A percentile compares a stretch with the other conserved stretches of the same genome.
These are phyloP conservation scores for Machaerirhynchus nigripectus DNA, from an alignment of 2,113 vertebrate genomes.

Conservation along the genomic window DNA sequence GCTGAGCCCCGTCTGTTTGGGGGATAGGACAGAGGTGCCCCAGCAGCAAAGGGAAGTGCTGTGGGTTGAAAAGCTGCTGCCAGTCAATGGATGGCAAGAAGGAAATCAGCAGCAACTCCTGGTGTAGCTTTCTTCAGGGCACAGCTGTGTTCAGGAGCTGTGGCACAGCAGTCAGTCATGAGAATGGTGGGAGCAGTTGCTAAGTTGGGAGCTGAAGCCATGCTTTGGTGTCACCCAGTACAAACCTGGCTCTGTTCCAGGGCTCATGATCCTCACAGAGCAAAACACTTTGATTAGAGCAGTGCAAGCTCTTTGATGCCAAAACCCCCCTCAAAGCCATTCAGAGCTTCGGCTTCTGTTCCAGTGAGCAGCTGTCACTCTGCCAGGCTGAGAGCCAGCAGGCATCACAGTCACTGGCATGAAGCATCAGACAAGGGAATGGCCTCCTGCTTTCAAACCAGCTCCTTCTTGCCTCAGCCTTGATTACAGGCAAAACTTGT, in stretches of 20 bases:
- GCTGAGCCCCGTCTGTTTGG: neutral
- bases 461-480: neutral
- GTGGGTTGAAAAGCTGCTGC: neutral
- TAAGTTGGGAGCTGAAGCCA: neutral
- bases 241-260: neutral
- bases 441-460: neutral
- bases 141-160: neutral
- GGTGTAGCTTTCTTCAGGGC: neutral
- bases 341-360: neutral
- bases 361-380: constrained; percentile 46
- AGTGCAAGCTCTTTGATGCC: constrained; percentile 11
- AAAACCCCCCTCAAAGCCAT: neutral
- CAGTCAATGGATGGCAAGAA: neutral
- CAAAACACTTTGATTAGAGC: constrained; percentile 44
- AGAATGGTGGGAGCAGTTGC: neutral
- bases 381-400: neutral
- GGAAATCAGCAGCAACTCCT: neutral
- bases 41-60: neutral
- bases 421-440: fast-evolving
- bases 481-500: neutral
- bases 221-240: neutral
- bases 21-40: neutral
- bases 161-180: fast-evolving
- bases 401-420: neutral
- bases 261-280: constrained; percentile 10